Evolutionary conservation across 2,113 vertebrate genomes (phyloP).

Genomic region (Menidia beryllina): DNA sequence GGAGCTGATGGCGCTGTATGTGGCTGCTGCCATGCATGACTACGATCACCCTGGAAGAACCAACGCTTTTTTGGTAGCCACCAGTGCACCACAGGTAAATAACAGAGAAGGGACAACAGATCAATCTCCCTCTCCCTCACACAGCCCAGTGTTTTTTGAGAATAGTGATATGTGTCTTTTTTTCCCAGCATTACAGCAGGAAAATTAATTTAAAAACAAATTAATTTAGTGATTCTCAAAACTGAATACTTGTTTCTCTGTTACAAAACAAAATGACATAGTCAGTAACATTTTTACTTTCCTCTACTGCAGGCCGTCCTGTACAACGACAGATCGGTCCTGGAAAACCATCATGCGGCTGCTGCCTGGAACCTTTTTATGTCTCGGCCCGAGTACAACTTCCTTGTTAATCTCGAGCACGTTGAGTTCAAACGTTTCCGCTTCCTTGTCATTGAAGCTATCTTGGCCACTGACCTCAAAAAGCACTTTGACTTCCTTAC

Average conservation of each 20-base stretch:
- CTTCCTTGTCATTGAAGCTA: constrained; percentile 98
- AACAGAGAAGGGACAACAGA: too few relatives aligned
- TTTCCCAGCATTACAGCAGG: too few relatives aligned
- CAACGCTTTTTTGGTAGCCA: constrained; percentile 97
- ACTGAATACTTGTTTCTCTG: not conserved
- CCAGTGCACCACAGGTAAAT: constrained; percentile 90
- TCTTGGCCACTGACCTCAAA: constrained; percentile 97
- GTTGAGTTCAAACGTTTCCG: constrained; percentile 99
- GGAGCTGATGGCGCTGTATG: constrained; percentile 97
- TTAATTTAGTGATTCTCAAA: too few relatives aligned
- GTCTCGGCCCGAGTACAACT: constrained; percentile 96
- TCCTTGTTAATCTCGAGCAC: constrained; percentile 92
- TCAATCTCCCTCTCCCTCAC: too few relatives aligned
- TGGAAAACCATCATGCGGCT: constrained; percentile 97
- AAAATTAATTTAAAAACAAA: too few relatives aligned
- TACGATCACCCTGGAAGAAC: constrained; percentile 98
- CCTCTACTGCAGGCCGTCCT: constrained; percentile 86
- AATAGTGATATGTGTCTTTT: too few relatives aligned
- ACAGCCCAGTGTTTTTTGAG: too few relatives aligned
- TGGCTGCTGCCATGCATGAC: constrained; percentile 98
- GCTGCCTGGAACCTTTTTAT: constrained; percentile 98
- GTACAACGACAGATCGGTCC: constrained; percentile 96
- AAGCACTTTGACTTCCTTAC: constrained; percentile 99
- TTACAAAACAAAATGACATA: too few relatives aligned
- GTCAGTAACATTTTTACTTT: not conserved